Base-by-base conservation (phyloP, 1,140 invertebrate species). In the Drosophila asahinai region DNA sequence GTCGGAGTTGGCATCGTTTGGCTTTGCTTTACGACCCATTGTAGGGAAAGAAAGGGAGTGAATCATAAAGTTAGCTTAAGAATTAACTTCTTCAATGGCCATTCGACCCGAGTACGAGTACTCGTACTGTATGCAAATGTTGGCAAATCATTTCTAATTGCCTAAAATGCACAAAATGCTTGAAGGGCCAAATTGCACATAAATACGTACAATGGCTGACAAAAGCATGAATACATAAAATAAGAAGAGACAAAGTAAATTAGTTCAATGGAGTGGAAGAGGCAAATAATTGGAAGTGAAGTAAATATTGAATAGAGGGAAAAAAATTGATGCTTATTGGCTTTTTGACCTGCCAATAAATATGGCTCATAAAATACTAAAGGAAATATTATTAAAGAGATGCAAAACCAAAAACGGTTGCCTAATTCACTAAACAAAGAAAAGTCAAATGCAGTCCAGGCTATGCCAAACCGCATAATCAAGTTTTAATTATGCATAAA, bases 1-100 rank as follows among this genome's bases (percentile, higher is more conserved):
- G 49, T 42, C 47, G 25, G 14, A 40, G 47, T 30, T 62, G 45
- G 27, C 33, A 51, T 51, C 15, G 17, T 62, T 83, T 89, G 70
- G 78, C 71, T 87, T 84, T 71, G 76, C 66, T 75, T 84, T 89
- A 87, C 83, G 83, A 86, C 71, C 86, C 83, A 82, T 68, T 87
- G 82, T 79, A 38, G 19, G 6, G 27, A 38, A 7, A 22, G 15
- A n/a, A 27, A 33, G 25, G 27, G 17, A 51, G 58, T 49, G 19
- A 57, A 36, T 45, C 38, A 54, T 19, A 45, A 43, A 54, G 19
- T 30, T 38, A 68, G 22, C 33, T 47, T 43, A 52, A 42, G 67
- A 55, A 70, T 70, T 68, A 64, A 38, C 65, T 70, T 36, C 38
- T 70, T 45, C 30, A 68, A 33, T 52, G 47, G 51, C 47, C 67